Evolutionary conservation across 1,140 invertebrate genomes (phyloP), one percentile per base, ranked within the genome.

Genomic region (Drosophila baimaii): DNA sequence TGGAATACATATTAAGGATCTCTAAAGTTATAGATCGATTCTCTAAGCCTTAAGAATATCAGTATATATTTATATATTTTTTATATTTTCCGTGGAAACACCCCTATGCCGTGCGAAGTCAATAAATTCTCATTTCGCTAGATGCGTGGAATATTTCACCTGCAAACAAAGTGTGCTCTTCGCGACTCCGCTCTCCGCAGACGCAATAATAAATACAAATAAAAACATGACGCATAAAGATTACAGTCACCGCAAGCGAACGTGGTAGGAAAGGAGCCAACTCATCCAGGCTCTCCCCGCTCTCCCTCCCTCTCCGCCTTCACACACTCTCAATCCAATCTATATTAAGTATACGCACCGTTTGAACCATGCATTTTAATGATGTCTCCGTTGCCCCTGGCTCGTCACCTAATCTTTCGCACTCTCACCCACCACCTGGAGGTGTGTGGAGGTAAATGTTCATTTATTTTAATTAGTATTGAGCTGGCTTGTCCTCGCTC

Each of bases 311-410:
- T 10, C 1, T 25, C 39, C 7, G 10, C 33, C 19, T 17, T 21
- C n/a, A n/a, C 49, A 23, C 61, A 52, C 44, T 29, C 41, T 41
- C 44, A 58, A 51, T 71, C 66, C 78, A 86, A 90, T 90, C 84
- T 89, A 85, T 90, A 84, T 90, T 85, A 79, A 84, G 80, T 80
- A 81, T 85, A 84, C 85, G 85, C 81, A 90, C 66, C 58, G 79
- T 83, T 86, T 88, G 84, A 86, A 77, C 84, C 84, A 89, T 89
- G 84, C 85, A 90, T 89, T 89, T 89, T 89, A 89, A 89, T 89
- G 84, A 89, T 89, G 85, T 71, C 55, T 47, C 56, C 43, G 49
- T 65, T 63, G 76, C 79, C 79, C 46, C 52, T 19, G 75, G 75
- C 83, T 52, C 75, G 43, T 61, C 55, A 59, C 43, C 59, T 49